Evolutionary conservation across 1,140 invertebrate species (phyloP), one percentile per base, ranked within the genome.

Genomic region (Chymomyza costata): DNA sequence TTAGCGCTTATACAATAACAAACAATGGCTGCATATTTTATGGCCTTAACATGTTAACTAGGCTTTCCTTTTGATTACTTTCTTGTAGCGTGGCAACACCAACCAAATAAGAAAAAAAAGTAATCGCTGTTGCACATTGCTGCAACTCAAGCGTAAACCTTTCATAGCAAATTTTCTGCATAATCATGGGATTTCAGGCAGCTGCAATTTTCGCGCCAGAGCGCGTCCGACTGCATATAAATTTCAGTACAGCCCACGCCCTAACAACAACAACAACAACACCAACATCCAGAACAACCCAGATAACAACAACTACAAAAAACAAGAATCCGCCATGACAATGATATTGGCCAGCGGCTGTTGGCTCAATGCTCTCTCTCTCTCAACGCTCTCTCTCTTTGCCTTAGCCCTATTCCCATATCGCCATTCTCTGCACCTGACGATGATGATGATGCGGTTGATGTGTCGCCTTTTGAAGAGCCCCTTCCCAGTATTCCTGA

Each of bases 131-230:
- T 19, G 40, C 18, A 25, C 44, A 48, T 43, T 43, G 50, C 13
- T 62, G 46, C 64, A 65, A 65, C 47, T 60, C 48, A 53, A 47
- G 54, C 44, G 44, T 48, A 43, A 48, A 65, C 14, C 54, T 38
- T 15, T 38, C 35, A 38, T 54, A 37, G 61, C 53, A 68, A 73
- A 68, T 65, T 67, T 60, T 55, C 64, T 73, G 73, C 64, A 80
- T 80, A 80, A 80, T 80, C 73, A 73, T 80, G 73, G 73, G 73
- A 80, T 80, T 80, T 61, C 68, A 73, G 39, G 60, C 73, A 80
- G 73, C 73, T 80, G 73, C 73, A 65, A 73, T 71, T 80, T 68
- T 73, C 67, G 73, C 67, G 73, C 62, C 73, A 25, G 3, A 71
- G 66, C 66, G 73, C 54, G 63, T 73, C 62, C 59, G 66, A 80